phyloP scores from a whole-genome alignment of 2,113 vertebrate species.

The Takifugu bimaculatus region DNA sequence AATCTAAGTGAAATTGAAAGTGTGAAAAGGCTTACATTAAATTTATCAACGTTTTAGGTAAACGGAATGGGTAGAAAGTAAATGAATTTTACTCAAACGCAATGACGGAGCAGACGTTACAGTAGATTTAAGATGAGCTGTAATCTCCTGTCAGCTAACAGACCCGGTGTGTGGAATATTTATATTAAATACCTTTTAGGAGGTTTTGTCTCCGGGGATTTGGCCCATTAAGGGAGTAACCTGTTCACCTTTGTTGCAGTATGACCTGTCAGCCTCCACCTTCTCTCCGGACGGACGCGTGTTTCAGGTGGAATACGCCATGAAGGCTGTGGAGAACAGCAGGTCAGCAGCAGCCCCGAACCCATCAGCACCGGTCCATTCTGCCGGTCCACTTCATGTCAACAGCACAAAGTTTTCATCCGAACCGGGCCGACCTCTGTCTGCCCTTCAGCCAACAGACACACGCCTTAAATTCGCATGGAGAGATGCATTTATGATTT shows the following conservation, averaged over 20 bases:
- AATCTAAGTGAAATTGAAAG: slow-evolving; percentile 41
- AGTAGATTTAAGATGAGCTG: too few relatives aligned
- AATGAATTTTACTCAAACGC: neutral
- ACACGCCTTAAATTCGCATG: too few relatives aligned
- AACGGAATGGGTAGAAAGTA: neutral
- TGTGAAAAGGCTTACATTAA: neutral
- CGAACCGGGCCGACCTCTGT: too few relatives aligned
- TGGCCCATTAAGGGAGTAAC: neutral
- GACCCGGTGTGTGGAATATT: neutral
- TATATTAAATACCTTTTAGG: neutral
- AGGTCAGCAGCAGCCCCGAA: slow-evolving; percentile 73
- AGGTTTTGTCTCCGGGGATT: too few relatives aligned
- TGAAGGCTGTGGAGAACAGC: slow-evolving; percentile 98
- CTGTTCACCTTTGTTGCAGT: slow-evolving; percentile 62
- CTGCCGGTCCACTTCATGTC: too few relatives aligned
- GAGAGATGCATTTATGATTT: too few relatives aligned
- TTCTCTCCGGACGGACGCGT: slow-evolving; percentile 98
- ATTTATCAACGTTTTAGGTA: neutral
- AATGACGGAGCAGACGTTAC: too few relatives aligned
- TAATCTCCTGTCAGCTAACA: too few relatives aligned
- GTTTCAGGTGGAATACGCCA: slow-evolving; percentile 98
- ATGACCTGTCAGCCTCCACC: slow-evolving; percentile 95
- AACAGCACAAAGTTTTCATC: too few relatives aligned
- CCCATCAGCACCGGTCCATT: too few relatives aligned
- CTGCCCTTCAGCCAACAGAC: too few relatives aligned